Evolutionary conservation across 2,797 vertebrate species (phyloP).

Genomic region (Manis pentadactyla): DNA sequence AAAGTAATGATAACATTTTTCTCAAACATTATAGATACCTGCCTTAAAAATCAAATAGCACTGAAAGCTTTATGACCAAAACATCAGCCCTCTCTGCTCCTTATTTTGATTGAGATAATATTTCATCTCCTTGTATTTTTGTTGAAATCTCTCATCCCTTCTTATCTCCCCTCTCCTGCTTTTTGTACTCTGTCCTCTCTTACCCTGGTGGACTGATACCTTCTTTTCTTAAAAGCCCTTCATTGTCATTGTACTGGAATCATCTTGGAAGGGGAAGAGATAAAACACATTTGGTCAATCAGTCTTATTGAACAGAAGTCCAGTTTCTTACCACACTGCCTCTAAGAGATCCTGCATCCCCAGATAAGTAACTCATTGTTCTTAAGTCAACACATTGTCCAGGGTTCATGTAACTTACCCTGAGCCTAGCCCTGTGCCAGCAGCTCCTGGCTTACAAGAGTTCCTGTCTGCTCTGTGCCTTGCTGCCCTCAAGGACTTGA

Average conservation of each 20-base stretch:
- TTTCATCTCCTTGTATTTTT: slow-evolving; percentile 48
- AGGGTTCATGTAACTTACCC: neutral
- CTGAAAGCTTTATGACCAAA: neutral
- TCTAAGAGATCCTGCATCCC: neutral
- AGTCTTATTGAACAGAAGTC: neutral
- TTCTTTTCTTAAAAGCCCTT: neutral
- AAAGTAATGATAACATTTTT: neutral
- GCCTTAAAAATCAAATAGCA: slow-evolving; percentile 34
- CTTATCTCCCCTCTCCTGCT: neutral
- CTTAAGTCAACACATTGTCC: neutral
- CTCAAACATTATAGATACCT: neutral
- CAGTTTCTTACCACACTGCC: neutral
- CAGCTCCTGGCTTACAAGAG: neutral
- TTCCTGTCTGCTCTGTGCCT: neutral
- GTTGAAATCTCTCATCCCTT: neutral
- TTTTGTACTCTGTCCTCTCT: neutral
- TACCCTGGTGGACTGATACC: neutral
- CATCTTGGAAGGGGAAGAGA: neutral
- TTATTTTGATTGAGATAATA: slow-evolving; percentile 44
- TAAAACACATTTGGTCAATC: neutral
- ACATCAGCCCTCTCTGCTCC: neutral
- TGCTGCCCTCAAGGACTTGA: neutral
- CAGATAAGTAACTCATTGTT: neutral
- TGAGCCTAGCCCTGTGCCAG: neutral
- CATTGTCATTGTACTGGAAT: neutral